phyloP scores from a whole-genome alignment of 2,888 invertebrate species.

The Temnothorax unifasciatus region DNA sequence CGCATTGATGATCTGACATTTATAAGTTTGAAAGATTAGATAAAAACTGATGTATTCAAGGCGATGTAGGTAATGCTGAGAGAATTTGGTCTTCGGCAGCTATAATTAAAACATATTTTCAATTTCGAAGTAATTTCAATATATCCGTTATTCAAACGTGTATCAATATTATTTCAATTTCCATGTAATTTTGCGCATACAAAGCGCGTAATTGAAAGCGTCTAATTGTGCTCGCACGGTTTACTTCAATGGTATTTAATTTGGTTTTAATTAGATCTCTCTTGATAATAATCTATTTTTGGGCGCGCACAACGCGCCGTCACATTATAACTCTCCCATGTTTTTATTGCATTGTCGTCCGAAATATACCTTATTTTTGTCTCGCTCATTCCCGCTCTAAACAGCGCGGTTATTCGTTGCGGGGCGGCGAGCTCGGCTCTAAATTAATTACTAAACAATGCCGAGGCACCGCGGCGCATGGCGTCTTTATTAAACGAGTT shows the following conservation, averaged over 20 bases:
- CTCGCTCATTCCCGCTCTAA: constrained; percentile 18
- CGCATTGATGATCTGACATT: neutral
- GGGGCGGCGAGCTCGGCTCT: constrained; percentile 65
- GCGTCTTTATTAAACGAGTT: constrained; percentile 79
- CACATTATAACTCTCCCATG: neutral
- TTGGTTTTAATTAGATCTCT: constrained; percentile 28
- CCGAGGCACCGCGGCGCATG: constrained; percentile 61
- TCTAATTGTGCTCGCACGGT: constrained; percentile 32
- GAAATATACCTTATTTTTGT: constrained; percentile 36
- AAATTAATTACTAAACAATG: constrained; percentile 81
- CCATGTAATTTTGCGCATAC: constrained; percentile 22
- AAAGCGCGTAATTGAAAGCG: constrained; percentile 15
- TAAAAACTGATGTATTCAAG: neutral
- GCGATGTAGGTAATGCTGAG: neutral
- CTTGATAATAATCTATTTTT: constrained; percentile 33
- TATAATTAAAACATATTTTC: constrained; percentile 32
- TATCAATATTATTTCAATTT: constrained; percentile 39
- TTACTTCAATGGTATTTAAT: constrained; percentile 31
- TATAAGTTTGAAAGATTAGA: neutral
- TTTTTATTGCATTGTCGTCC: constrained; percentile 3
- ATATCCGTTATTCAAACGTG: neutral
- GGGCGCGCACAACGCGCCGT: neutral
- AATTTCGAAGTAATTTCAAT: constrained; percentile 27
- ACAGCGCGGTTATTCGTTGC: constrained; percentile 18
- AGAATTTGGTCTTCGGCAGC: constrained; percentile 7